Evolutionary conservation across 2,797 vertebrate genomes (phyloP), one percentile per base, ranked within the genome.

Genomic region (Podargus strigoides): DNA sequence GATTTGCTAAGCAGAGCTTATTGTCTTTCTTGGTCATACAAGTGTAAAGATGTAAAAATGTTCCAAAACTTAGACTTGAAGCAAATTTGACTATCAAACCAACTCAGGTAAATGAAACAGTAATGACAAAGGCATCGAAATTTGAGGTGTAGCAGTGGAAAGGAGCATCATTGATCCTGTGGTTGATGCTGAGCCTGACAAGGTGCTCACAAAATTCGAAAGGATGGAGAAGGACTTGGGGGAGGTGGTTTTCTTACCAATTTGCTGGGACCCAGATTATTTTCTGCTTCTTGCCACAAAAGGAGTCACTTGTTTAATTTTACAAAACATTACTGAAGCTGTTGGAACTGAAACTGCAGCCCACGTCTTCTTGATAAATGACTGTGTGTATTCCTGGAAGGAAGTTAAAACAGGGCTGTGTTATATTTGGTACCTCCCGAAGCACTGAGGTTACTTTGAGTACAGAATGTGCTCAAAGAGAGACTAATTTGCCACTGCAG

Each of bases 351-450:
- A 67, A 95, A 49, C 60, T 63, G 49, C 93, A 79, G 92, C 96
- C 94, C 94, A 93, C 85, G 70, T 95, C 84, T 87, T 75, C 89
- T 90, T 91, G 91, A 86, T 83, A 95, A 77, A 93, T 75, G 90
- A 47, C 56, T 52, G 66, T 60, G 73, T 91, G 84, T 94, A 85
- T 96, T 95, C 94, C 88, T 92, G 94, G 92, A 94, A 96, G 90
- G 87, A 89, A 91, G 94, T 92, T 89, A 92, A 95, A 94, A 63
- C 5, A 72, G 73, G 72, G 39, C 91, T 88, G 89, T 26, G 91
- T 94, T 93, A 87, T 96, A 91, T 97, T 95, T 91, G 95, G 90
- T 93, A 20, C 80, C 93, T 95, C 92, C 90, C 9, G 52, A 81
- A 94, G 89, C 62, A 24, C 79, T 47, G 87, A 95, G 90, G 82